Evolutionary conservation across 1,140 invertebrate species (phyloP).

Genomic region (Penaeus japonicus): DNA sequence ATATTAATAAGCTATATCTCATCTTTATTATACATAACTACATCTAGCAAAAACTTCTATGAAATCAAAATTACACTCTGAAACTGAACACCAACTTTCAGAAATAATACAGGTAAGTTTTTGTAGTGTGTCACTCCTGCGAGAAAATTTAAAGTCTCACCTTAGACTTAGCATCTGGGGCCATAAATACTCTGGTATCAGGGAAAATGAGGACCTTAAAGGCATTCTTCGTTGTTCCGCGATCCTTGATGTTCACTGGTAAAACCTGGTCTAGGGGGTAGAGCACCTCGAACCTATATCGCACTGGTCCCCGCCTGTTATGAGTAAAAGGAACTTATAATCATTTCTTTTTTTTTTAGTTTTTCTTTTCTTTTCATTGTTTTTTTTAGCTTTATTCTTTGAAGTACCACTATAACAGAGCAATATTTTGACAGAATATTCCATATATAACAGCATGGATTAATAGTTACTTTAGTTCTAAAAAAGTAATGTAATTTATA

Average conservation of each 20-base stretch:
- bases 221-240: conserved; percentile 87
- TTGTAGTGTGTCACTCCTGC: too few relatives aligned
- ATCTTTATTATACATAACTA: not conserved
- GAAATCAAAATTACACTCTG: not conserved
- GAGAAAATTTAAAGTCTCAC: conserved; percentile 61
- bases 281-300: conserved; percentile 87
- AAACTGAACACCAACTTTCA: too few relatives aligned
- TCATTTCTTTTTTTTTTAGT: too few relatives aligned
- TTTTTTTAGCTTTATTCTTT: too few relatives aligned
- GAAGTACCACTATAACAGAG: too few relatives aligned
- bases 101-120: too few relatives aligned
- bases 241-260: conserved; percentile 93
- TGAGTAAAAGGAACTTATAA: conserved; percentile 9
- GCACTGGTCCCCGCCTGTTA: conserved; percentile 77
- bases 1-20: too few relatives aligned
- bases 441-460: too few relatives aligned
- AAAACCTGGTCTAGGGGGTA: conserved; percentile 92
- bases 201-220: conserved; percentile 95
- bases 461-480: too few relatives aligned
- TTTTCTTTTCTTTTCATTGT: too few relatives aligned
- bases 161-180: conserved; percentile 83
- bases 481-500: too few relatives aligned
- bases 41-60: not conserved
- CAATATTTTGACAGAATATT: too few relatives aligned
- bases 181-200: conserved; percentile 91